Base-by-base conservation (phyloP, 2,888 invertebrate genomes). In the Fragum fragum region DNA sequence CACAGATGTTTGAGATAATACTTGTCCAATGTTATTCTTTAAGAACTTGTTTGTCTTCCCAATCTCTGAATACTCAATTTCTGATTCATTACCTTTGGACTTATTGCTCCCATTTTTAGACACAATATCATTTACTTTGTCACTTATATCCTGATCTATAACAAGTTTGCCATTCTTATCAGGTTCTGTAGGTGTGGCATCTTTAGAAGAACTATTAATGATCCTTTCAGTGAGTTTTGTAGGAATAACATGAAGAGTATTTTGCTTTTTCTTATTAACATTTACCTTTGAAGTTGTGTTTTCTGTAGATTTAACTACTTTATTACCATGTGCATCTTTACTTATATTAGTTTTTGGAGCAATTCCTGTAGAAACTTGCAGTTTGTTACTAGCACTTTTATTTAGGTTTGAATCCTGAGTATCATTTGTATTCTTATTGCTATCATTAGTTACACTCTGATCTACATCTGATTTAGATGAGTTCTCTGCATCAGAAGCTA, bases 201-300 rank as follows among this genome's bases (percentile, higher is more conserved):
- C 79, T 75, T 79, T 72, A 66, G 81, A 76, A 47, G 79, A 42
- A 42, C 42, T 42, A 14, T 66, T 32, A 5, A 85, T 77, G 29
- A 87, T 85, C 76, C 87, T 89, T 72, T 85, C 81, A n/a, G 87
- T 77, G 28, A 89, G 81, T 80, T 86, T 87, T 36, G 87, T 86
- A 39, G 89, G 87, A 18, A 88, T 87, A 42, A 89, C 87, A 28
- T 88, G 87, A 66, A 89, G 26, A 23, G 36, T 69, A 16, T 36
- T 36, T 23, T 66, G 47, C 63, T 63, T 7, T 23, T 42, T 18
- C 21, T 23, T 21, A 42, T 61, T 26, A 57, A 57, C 16, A 16
- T 0, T 32, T 32, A n/a, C 32, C 16, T 70, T 70, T 53, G 52
- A n/a, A 28, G 7, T 21, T 21, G 6, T 47, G 16, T 47, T 47